These are phyloP conservation scores for Choloepus hoffmanni DNA, from an alignment of 2,113 vertebrate genomes.

Conservation along the genomic window DNA sequence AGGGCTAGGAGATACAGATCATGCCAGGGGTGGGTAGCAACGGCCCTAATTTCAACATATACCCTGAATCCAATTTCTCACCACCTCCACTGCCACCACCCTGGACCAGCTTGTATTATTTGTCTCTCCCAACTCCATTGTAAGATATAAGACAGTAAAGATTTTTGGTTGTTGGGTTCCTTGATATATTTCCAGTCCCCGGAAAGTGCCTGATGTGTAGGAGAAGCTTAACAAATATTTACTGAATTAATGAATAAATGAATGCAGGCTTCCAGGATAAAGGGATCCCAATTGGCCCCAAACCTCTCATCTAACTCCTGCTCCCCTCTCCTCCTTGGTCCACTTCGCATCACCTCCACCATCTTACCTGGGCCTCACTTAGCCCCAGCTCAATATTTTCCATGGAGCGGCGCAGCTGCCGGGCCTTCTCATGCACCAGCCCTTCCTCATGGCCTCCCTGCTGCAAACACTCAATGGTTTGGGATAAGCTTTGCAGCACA, in stretches of 20 bases:
- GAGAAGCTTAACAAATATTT: neutral
- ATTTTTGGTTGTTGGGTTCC: neutral
- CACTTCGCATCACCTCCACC: neutral
- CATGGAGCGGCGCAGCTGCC: conserved; percentile 96
- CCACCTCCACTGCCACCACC: neutral
- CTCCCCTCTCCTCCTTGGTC: neutral
- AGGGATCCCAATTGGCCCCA: neutral
- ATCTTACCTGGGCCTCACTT: conserved; percentile 96
- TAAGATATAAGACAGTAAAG: neutral
- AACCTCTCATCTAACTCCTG: neutral
- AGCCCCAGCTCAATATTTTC: conserved; percentile 99
- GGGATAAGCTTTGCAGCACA: conserved; percentile 97
- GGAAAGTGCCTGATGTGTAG: neutral
- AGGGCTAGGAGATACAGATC: neutral
- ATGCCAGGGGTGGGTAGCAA: neutral
- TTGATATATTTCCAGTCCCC: neutral
- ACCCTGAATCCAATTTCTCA: neutral
- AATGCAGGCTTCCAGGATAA: neutral
- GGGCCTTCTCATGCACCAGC: conserved; percentile 98
- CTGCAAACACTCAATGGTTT: conserved; percentile 98
- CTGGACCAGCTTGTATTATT: neutral
- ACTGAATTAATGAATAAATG: neutral
- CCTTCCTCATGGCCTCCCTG: conserved; percentile 97
- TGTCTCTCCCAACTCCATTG: neutral
- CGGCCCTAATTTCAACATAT: neutral